Evolutionary conservation across 2,888 invertebrate species (phyloP), one percentile per base, ranked within the genome.

Genomic region (Cybosia mesomella): DNA sequence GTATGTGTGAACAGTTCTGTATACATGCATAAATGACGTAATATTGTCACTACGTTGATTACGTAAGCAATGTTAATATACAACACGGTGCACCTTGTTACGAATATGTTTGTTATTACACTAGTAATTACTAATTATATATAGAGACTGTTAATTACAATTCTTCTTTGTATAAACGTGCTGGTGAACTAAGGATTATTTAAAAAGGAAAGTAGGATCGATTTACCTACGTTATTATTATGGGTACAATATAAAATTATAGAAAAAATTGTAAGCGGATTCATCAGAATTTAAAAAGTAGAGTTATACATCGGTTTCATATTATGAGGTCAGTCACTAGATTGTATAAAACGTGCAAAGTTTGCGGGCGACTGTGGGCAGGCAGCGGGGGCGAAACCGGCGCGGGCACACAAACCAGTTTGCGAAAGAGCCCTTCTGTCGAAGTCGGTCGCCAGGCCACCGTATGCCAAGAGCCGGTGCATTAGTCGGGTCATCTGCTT

Each of bases 351-450:
- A 74, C 71, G 73, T 73, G 74, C 75, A 76, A 71, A 74, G 78
- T 71, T 77, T 72, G 73, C 72, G 72, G 74, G 76, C 75, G 80
- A 66, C 66, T 72, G 74, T 71, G 70, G 73, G 64, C 70, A 72
- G 66, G 67, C 72, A 71, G 75, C 75, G 80, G 82, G 75, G 83
- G 80, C 80, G 58, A 80, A 80, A 77, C 80, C 75, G 80, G 84
- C 81, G 76, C 83, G 83, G 83, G 84, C 85, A 85, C 83, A 74
- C 77, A 89, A 91, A 92, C 92, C 89, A 85, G 93, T 93, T 92
- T 91, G 90, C 87, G 84, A 89, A 89, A 91, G 89, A 88, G 87
- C 87, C 87, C 89, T 89, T 89, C 83, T 85, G 85, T 81, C 84
- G 81, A 87, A 87, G 85, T 86, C 85, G 87, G 87, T 86, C 85